These are phyloP conservation scores for Gila robusta DNA, from an alignment of 2,797 vertebrate genomes.

Conservation along the genomic window DNA sequence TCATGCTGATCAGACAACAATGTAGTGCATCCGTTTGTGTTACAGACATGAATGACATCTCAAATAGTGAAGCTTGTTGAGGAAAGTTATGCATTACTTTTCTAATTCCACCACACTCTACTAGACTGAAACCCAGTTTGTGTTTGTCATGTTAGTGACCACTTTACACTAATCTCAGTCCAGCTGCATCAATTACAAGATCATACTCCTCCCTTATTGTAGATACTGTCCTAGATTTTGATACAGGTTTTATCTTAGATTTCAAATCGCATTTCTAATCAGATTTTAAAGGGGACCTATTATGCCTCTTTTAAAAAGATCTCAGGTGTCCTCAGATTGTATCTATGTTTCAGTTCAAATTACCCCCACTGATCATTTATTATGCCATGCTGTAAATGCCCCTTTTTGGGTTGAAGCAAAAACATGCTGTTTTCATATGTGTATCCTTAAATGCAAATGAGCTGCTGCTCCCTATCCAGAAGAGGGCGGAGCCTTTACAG, in stretches of 20 bases:
- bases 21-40: background rate
- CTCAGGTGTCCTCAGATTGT: background rate
- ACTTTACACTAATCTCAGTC: background rate
- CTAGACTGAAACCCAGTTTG: background rate
- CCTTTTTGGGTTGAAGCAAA: background rate
- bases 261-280: background rate
- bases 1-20: conserved; percentile 4
- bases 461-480: background rate
- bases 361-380: background rate
- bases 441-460: background rate
- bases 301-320: background rate
- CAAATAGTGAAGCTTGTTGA: background rate
- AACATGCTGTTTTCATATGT: background rate
- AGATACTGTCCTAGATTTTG: background rate
- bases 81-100: background rate
- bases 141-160: background rate
- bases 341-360: background rate
- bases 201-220: background rate
- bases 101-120: background rate
- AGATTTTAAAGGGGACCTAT: background rate
- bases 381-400: background rate
- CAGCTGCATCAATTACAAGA: background rate
- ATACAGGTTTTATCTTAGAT: background rate
- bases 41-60: background rate
- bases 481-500: background rate